phyloP scores from a whole-genome alignment of 2,113 vertebrate species.

The Dissostichus mawsoni region DNA sequence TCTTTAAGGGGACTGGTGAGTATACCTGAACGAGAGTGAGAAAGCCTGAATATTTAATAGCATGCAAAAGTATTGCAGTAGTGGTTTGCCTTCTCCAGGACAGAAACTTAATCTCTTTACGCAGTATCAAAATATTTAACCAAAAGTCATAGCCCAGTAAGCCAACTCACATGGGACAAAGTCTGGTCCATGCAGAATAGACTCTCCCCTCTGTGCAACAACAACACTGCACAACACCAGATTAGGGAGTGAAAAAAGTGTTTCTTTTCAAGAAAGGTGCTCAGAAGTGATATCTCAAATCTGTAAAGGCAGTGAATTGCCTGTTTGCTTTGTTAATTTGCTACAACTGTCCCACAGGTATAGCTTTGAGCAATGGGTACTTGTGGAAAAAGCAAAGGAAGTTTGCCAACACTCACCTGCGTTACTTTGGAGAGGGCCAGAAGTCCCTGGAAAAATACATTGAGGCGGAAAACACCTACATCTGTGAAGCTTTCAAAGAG shows the following conservation, averaged over 20 bases:
- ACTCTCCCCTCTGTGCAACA: too few species aligned
- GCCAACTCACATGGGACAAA: neutral
- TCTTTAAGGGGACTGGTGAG: constrained; percentile 81
- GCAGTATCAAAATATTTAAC: neutral
- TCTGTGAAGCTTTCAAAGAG: constrained; percentile 82
- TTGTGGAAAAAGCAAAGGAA: constrained; percentile 87
- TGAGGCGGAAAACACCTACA: constrained; percentile 82
- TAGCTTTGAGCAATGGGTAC: constrained; percentile 79
- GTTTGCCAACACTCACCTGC: constrained; percentile 83
- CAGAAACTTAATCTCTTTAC: neutral
- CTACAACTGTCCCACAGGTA: constrained; percentile 61
- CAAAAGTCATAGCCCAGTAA: neutral
- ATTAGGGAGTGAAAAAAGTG: neutral
- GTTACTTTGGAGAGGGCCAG: constrained; percentile 86
- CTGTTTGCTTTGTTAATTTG: neutral
- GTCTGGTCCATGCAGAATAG: neutral
- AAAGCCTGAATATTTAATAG: neutral
- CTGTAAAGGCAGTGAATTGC: neutral
- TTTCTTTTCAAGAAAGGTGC: neutral
- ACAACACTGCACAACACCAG: neutral
- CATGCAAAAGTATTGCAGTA: too few species aligned
- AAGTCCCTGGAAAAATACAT: constrained; percentile 82
- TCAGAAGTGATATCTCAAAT: neutral
- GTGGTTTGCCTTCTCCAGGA: neutral
- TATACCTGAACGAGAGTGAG: neutral